Evolutionary conservation across 2,797 vertebrate species (phyloP).

Genomic region (Thalassophryne amazonica): DNA sequence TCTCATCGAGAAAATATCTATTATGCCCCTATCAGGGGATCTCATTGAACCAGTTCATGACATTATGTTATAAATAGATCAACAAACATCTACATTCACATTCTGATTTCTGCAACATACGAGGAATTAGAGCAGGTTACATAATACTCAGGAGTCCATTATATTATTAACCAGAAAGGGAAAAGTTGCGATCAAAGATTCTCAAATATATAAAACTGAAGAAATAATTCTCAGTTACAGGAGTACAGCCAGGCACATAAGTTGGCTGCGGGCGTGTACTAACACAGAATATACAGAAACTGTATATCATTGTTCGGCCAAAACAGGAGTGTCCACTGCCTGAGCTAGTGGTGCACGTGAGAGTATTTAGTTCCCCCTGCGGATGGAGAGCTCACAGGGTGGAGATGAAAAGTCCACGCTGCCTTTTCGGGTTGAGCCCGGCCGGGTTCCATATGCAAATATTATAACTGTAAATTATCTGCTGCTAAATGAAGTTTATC

Average conservation of each 20-base stretch:
- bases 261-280: no score
- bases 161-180: constrained; percentile 7
- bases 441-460: no score
- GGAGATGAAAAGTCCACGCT: no score
- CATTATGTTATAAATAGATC: constrained; percentile 5
- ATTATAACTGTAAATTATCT: constrained; percentile 20
- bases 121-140: constrained; percentile 2
- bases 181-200: constrained; percentile 10
- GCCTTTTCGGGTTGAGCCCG: no score
- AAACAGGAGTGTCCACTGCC: no score
- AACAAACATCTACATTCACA: constrained; percentile 1
- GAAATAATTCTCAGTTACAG: no score
- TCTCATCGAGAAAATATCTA: constrained; percentile 1
- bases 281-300: no score
- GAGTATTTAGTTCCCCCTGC: no score
- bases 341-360: no score
- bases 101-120: constrained; percentile 3
- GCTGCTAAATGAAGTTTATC: constrained; percentile 21
- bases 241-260: no score
- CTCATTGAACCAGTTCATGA: constrained; percentile 4
- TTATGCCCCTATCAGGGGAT: neutral
- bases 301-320: no score
- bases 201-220: constrained; percentile 30
- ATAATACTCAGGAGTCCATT: neutral
- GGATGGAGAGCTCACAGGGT: no score